A percentile compares a stretch with the other conserved stretches of the same genome.
phyloP scores from a whole-genome alignment of 2,113 vertebrate species.

The Potamarius usumacintae region DNA sequence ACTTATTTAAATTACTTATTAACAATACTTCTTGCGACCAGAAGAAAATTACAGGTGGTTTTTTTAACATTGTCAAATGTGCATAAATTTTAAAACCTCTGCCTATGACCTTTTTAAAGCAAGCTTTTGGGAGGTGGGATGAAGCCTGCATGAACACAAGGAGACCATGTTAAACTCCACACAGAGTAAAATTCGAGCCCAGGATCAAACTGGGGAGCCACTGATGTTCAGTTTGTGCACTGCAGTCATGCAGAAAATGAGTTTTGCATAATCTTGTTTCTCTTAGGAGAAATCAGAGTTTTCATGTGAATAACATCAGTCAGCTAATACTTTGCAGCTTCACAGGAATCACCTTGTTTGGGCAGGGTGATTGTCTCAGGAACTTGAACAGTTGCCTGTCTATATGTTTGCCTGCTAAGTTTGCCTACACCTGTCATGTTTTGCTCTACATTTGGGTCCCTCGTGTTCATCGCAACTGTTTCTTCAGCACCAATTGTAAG shows the following conservation, averaged over 20 bases:
- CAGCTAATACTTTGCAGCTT: background rate
- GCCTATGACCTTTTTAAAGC: no score
- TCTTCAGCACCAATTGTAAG: background rate
- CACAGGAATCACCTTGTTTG: background rate
- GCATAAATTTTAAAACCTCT: no score
- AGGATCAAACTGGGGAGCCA: background rate
- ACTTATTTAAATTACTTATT: no score
- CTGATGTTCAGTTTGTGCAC: background rate
- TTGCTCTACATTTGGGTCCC: slow-evolving; percentile 3
- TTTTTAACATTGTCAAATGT: no score
- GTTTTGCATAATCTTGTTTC: background rate
- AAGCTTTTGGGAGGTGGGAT: no score
- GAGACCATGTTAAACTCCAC: background rate
- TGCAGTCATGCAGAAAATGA: background rate
- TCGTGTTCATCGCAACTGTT: slow-evolving; percentile 20
- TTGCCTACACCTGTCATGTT: slow-evolving; percentile 38
- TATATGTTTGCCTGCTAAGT: background rate
- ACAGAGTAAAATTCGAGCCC: background rate
- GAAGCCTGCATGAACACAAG: background rate
- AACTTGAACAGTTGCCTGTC: slow-evolving; percentile 7
- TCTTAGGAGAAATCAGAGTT: background rate
- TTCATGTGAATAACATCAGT: background rate
- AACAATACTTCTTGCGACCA: no score
- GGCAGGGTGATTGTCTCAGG: background rate
- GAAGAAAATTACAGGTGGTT: no score